A percentile compares a stretch with the other conserved stretches of the same genome.
Evolutionary conservation across 2,888 invertebrate genomes (phyloP).

Genomic region (Dendrolimus houi): DNA sequence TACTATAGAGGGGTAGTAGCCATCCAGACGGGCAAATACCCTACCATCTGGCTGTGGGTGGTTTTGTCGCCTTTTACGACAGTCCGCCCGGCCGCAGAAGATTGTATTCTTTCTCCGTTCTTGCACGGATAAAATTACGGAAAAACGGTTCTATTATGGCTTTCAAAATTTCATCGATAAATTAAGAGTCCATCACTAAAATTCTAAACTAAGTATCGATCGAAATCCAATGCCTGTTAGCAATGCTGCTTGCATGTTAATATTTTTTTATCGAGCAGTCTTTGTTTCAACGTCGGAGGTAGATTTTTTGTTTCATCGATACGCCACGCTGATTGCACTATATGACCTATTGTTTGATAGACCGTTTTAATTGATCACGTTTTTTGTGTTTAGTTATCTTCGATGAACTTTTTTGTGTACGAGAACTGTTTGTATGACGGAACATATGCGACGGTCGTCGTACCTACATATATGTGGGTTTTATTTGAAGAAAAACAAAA

Average conservation of each 20-base stretch:
- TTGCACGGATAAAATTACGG: too few species aligned
- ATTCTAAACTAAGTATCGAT: conserved; percentile 5
- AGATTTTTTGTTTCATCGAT: neutral
- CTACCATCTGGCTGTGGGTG: too few species aligned
- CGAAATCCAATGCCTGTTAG: conserved; percentile 7
- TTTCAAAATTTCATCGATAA: neutral
- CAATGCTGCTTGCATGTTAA: conserved; percentile 7
- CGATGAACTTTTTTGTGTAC: neutral
- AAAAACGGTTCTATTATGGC: neutral
- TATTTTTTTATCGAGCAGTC: neutral
- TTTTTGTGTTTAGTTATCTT: neutral
- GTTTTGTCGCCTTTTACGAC: too few species aligned
- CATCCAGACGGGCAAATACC: too few species aligned
- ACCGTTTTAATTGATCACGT: neutral
- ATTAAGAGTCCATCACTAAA: neutral
- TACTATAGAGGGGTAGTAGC: too few species aligned
- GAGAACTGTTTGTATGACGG: too few species aligned
- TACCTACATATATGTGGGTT: too few species aligned
- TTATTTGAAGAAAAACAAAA: too few species aligned
- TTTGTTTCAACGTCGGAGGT: neutral
- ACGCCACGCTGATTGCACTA: neutral
- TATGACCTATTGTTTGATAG: neutral
- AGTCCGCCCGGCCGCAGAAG: too few species aligned
- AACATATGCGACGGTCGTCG: too few species aligned
- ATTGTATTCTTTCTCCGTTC: too few species aligned